These are phyloP conservation scores for Drosophila pseudotakahashii DNA, from an alignment of 2,888 invertebrate genomes.

Conservation along the genomic window DNA sequence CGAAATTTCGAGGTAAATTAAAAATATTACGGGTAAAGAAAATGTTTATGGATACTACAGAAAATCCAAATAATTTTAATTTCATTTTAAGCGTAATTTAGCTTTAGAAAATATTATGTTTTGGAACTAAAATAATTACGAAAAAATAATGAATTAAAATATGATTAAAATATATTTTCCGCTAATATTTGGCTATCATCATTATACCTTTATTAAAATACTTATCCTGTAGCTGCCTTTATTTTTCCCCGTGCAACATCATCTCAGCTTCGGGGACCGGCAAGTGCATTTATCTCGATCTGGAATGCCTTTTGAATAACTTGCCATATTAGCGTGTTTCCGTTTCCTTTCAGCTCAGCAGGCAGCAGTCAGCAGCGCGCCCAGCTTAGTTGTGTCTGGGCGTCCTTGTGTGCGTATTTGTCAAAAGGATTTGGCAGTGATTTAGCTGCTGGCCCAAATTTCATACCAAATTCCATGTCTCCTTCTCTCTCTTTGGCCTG, in stretches of 20 bases:
- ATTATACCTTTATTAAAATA: too few relatives aligned
- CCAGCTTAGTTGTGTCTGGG: slow-evolving; percentile 41
- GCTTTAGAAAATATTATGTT: too few relatives aligned
- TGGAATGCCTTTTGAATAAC: slow-evolving; percentile 75
- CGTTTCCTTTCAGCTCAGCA: slow-evolving; percentile 48
- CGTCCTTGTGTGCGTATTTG: slow-evolving; percentile 68
- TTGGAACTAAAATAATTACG: too few relatives aligned
- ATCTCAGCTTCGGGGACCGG: slow-evolving; percentile 17
- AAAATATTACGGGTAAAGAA: neutral
- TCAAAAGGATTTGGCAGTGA: slow-evolving; percentile 77
- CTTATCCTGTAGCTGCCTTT: neutral
- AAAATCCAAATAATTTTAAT: too few relatives aligned
- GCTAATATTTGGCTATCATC: too few relatives aligned
- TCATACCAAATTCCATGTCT: slow-evolving; percentile 46
- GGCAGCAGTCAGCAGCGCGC: slow-evolving; percentile 13
- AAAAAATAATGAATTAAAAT: too few relatives aligned
- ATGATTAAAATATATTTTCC: too few relatives aligned
- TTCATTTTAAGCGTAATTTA: too few relatives aligned
- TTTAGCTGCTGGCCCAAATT: slow-evolving; percentile 70
- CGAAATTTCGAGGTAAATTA: neutral
- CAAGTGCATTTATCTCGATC: slow-evolving; percentile 58
- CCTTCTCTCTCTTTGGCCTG: slow-evolving; percentile 8
- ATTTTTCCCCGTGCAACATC: slow-evolving; percentile 4
- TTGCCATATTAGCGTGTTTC: slow-evolving; percentile 74
- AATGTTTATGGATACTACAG: too few relatives aligned